Evolutionary conservation across 2,113 vertebrate genomes (phyloP), one percentile per base, ranked within the genome.

Genomic region (Neotragus moschatus): DNA sequence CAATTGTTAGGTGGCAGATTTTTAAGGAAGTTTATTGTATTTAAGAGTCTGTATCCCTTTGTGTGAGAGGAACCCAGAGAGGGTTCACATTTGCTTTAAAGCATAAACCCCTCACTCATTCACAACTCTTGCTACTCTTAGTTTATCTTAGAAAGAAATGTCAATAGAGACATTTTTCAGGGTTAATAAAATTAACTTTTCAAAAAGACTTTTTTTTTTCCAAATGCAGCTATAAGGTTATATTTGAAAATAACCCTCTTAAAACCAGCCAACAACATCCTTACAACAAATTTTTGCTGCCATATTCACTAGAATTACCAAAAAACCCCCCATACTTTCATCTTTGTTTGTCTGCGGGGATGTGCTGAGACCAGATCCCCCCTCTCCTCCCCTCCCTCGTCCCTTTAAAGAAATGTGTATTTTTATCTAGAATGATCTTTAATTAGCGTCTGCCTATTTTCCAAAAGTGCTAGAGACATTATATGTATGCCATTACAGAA

Each of bases 21-120:
- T 99, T 98, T 98, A 99, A 99, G 99, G 98, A 98, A 98, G 97
- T 98, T 98, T 98, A 98, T 97, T 98, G 97, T 99, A 99, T 99
- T 98, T 99, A 98, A 98, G 96, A 98, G 92, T 97, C 96, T 94
- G 79, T 91, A 97, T 96, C 96, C 96, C 96, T 98, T 92, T 97
- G 95, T 98, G 97, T 98, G 97, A 98, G 98, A 97, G 94, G 94
- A 97, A 91, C 98, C 97, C 94, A 86, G 94, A 96, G 81, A 96
- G 93, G 90, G 96, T 97, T 98, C 88, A 26, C 56, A 66, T 96
- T 43, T 91, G 47, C 98, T 97, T 96, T 93, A 97, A 96, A 98
- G 96, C 96, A 85, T 82, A 56, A 51, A 51, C 80, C 93, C 97
- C 96, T 85, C 26, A 19, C 81, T 73, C 84, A 39, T 87, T 87